Evolutionary conservation across 2,797 vertebrate species (phyloP).

Genomic region (Denticeps clupeoides): DNA sequence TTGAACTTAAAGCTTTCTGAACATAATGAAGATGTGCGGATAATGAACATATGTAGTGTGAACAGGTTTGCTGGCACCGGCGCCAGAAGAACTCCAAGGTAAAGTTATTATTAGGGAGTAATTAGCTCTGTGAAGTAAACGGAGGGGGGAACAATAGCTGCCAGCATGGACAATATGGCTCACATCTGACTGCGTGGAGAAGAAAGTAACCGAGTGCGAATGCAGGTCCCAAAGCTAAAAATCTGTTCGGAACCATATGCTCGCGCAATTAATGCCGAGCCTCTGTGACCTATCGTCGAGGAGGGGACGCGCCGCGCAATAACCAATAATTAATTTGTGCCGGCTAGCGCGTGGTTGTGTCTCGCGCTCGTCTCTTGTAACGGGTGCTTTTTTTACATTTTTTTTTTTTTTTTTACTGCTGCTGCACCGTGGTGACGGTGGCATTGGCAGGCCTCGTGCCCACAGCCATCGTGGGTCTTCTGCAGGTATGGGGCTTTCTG

Average conservation of each 20-base stretch:
- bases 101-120: constrained; percentile 99
- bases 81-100: constrained; percentile 97
- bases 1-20: constrained; percentile 99
- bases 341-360: constrained; percentile 13
- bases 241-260: constrained; percentile 98
- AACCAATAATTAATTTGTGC: constrained; percentile 68
- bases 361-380: no score
- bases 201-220: neutral
- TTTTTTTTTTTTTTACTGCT: no score
- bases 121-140: constrained; percentile 99
- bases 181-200: constrained; percentile 85
- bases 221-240: constrained; percentile 92
- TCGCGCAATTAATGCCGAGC: constrained; percentile 94
- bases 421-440: no score
- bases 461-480: no score
- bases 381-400: no score
- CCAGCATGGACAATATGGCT: constrained; percentile 98
- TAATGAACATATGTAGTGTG: constrained; percentile 99
- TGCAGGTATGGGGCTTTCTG: no score
- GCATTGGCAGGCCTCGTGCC: no score
- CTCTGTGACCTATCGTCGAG: constrained; percentile 83
- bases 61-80: constrained; percentile 99
- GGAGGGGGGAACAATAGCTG: constrained; percentile 99
- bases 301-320: constrained; percentile 53
- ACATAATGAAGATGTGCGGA: constrained; percentile 99